Percentiles rank a stretch among this genome's conserved stretches.
phyloP scores from a whole-genome alignment of 2,888 invertebrate genomes.

The Byasa hedistus region DNA sequence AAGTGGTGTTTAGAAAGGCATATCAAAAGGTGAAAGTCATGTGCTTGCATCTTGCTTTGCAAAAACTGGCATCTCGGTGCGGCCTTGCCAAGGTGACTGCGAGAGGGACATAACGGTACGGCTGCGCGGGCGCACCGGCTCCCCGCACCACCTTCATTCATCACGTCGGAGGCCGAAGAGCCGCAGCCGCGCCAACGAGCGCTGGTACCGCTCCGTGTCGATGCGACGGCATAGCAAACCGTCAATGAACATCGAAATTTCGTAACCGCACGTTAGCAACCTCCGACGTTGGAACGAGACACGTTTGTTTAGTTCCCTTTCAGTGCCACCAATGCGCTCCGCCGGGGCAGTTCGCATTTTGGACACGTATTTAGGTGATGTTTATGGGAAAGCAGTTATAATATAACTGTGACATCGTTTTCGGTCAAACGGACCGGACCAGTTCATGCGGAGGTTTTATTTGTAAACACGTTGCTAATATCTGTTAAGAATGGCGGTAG shows the following conservation, averaged over 20 bases:
- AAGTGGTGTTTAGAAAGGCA: slow-evolving; percentile 73
- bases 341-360: slow-evolving; percentile 54
- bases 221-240: slow-evolving; percentile 38
- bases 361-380: slow-evolving; percentile 56
- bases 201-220: slow-evolving; percentile 35
- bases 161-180: slow-evolving; percentile 45
- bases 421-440: slow-evolving; percentile 35
- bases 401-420: slow-evolving; percentile 59
- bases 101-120: slow-evolving; percentile 74
- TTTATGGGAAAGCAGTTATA: slow-evolving; percentile 52
- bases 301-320: slow-evolving; percentile 69
- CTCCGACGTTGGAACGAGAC: slow-evolving; percentile 50
- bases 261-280: slow-evolving; percentile 36
- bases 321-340: slow-evolving; percentile 61
- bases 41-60: slow-evolving; percentile 71
- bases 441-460: slow-evolving; percentile 38
- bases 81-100: slow-evolving; percentile 79
- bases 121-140: slow-evolving; percentile 53
- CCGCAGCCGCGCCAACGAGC: slow-evolving; percentile 44
- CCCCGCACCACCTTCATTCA: slow-evolving; percentile 42
- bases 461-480: slow-evolving; percentile 55
- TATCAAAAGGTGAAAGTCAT: slow-evolving; percentile 77
- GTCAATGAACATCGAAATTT: slow-evolving; percentile 39
- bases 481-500: slow-evolving; percentile 27
- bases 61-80: slow-evolving; percentile 74